phyloP scores from a whole-genome alignment of 2,888 invertebrate species.

The Diogma glabrata region DNA sequence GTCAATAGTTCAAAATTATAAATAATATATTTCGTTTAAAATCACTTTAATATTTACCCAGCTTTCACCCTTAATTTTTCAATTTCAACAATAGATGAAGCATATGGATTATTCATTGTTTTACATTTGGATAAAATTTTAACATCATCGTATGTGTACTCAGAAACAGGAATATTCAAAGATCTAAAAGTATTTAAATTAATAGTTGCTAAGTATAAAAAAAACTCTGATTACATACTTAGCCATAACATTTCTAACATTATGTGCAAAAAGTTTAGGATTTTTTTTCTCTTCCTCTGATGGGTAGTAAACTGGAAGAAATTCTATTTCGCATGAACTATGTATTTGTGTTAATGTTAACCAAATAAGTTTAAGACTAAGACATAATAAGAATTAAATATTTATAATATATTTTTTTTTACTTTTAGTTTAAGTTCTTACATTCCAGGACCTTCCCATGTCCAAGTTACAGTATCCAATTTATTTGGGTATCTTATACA shows the following conservation, averaged over 20 bases:
- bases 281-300: constrained; percentile 74
- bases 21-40: constrained; percentile 5
- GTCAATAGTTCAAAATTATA: constrained; percentile 9
- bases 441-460: constrained; percentile 92
- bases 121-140: constrained; percentile 74
- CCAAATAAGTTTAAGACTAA: constrained; percentile 72
- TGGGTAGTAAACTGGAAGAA: constrained; percentile 82
- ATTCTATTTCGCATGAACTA: constrained; percentile 82
- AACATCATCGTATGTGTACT: constrained; percentile 89
- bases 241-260: constrained; percentile 85
- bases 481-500: constrained; percentile 84
- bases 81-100: constrained; percentile 63
- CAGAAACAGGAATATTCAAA: constrained; percentile 71
- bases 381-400: constrained; percentile 23
- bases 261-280: constrained; percentile 79
- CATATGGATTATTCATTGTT: constrained; percentile 66
- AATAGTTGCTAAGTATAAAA: neutral
- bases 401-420: constrained; percentile 9
- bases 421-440: constrained; percentile 41
- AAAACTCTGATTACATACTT: constrained; percentile 51
- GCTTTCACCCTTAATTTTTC: constrained; percentile 63
- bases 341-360: constrained; percentile 78
- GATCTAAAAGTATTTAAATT: constrained; percentile 46
- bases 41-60: constrained; percentile 43
- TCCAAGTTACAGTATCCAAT: constrained; percentile 82